These are phyloP conservation scores for Ommatoiulus sabulosus DNA, from an alignment of 2,888 invertebrate genomes.

Conservation along the genomic window DNA sequence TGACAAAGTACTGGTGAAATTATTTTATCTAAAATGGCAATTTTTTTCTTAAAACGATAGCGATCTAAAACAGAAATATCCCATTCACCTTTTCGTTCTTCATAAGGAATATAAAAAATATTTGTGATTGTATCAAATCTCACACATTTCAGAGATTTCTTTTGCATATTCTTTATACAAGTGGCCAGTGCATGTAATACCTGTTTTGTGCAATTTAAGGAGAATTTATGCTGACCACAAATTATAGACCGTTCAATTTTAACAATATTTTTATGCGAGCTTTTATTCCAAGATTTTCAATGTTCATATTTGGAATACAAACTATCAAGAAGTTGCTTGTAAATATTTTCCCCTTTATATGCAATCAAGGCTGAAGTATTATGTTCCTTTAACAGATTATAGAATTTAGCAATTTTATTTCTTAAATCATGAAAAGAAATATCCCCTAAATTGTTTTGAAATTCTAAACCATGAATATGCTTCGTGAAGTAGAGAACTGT, in stretches of 20 bases:
- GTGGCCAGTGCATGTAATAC: neutral
- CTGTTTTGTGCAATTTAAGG: neutral
- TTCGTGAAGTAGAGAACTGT: neutral
- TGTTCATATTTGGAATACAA: neutral
- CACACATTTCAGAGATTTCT: neutral
- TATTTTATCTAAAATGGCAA: neutral
- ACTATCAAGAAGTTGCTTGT: neutral
- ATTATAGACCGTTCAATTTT: neutral
- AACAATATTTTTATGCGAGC: neutral
- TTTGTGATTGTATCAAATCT: neutral
- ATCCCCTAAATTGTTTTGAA: neutral
- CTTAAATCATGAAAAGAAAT: neutral
- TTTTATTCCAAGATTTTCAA: neutral
- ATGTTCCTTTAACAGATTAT: neutral
- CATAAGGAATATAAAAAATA: neutral
- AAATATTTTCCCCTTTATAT: neutral
- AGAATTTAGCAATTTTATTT: neutral
- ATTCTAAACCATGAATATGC: neutral
- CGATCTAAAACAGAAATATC: neutral
- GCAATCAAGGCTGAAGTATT: neutral
- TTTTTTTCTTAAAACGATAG: neutral
- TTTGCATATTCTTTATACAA: too few relatives aligned
- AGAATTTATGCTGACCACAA: neutral
- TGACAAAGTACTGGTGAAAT: neutral
- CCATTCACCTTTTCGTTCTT: neutral